Conservation (phyloP, 23 tunicate species). For the Diplosoma virens region DNA sequence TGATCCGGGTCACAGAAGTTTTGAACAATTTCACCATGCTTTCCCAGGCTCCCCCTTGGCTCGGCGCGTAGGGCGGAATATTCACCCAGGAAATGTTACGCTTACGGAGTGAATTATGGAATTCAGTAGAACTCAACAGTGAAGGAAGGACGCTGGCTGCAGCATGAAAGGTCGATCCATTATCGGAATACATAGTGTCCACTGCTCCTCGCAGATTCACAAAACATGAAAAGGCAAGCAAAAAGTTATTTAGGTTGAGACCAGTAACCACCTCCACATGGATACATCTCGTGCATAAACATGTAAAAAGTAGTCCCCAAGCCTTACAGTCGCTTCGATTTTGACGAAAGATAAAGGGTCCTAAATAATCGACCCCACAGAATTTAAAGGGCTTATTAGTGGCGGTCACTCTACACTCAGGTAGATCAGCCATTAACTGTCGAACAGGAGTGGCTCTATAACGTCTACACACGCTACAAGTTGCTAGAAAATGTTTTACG, state of each 20-base stretch:
- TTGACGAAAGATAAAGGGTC: too few species aligned
- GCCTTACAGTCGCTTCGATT: too few species aligned
- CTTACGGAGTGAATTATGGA: background rate
- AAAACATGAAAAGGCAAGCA: conserved; percentile 13
- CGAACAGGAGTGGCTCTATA: too few species aligned
- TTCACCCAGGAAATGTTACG: background rate
- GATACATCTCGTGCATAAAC: background rate
- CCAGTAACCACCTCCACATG: conserved; percentile 11
- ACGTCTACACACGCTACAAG: too few species aligned
- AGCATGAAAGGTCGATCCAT: background rate
- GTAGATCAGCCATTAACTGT: too few species aligned
- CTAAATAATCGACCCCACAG: too few species aligned
- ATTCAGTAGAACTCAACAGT: background rate
- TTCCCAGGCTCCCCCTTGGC: conserved; percentile 17
- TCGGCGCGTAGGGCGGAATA: conserved; percentile 16
- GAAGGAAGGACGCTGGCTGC: background rate
- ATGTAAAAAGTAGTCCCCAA: conserved; percentile 6
- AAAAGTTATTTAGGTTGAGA: background rate
- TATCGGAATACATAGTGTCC: conserved; percentile 11
- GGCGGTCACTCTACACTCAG: too few species aligned
- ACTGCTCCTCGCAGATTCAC: conserved; percentile 1
- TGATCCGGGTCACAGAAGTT: background rate
- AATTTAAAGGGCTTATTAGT: too few species aligned
- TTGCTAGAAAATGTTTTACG: too few species aligned
- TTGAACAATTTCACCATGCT: background rate